Evolutionary conservation across 2,797 vertebrate species (phyloP).

Genomic region (Pangasius mekongensis): DNA sequence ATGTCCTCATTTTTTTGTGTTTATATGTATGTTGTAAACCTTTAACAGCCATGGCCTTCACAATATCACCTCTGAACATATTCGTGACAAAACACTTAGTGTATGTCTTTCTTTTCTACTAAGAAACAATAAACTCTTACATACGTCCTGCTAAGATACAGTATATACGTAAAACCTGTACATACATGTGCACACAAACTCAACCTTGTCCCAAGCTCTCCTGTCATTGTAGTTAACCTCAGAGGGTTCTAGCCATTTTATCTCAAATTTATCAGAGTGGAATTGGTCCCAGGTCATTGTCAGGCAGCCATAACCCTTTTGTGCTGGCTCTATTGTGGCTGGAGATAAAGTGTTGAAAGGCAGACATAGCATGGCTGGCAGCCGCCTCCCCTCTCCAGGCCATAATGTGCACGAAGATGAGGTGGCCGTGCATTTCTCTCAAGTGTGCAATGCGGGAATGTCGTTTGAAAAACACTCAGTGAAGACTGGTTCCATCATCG

Average conservation of each 20-base stretch:
- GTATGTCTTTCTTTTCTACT: background rate
- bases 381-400: slow-evolving; percentile 51
- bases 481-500: slow-evolving; percentile 58
- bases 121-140: background rate
- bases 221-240: slow-evolving; percentile 61
- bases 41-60: slow-evolving; percentile 67
- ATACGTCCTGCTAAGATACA: background rate
- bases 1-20: slow-evolving; percentile 60
- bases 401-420: slow-evolving; percentile 56
- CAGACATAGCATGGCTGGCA: slow-evolving; percentile 37
- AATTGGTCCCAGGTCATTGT: slow-evolving; percentile 64
- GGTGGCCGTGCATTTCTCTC: slow-evolving; percentile 46
- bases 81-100: slow-evolving; percentile 36
- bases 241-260: slow-evolving; percentile 66
- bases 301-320: slow-evolving; percentile 60
- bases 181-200: background rate
- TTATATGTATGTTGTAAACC: slow-evolving; percentile 69
- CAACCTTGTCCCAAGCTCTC: background rate
- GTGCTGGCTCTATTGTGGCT: slow-evolving; percentile 58
- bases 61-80: slow-evolving; percentile 57
- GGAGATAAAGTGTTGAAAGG: slow-evolving; percentile 58
- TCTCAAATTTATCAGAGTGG: slow-evolving; percentile 68
- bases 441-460: slow-evolving; percentile 56
- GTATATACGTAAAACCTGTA: background rate
- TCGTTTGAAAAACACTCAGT: slow-evolving; percentile 59